Conservation (phyloP, 2,797 vertebrate species). For the Tauraco hartlaubi region DNA sequence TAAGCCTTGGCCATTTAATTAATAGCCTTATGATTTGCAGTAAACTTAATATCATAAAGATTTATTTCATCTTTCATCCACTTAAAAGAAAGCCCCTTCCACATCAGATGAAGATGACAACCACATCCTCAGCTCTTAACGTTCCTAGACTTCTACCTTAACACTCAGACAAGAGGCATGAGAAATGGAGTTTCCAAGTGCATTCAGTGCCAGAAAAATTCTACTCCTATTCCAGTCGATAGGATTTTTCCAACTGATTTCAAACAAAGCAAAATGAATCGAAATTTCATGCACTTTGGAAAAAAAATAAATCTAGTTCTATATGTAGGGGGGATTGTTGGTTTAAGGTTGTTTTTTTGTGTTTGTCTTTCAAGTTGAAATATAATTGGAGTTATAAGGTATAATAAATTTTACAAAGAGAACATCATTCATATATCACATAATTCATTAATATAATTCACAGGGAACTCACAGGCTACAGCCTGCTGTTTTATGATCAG, state of each 20-base stretch:
- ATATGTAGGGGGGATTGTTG: background rate
- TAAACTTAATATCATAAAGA: background rate
- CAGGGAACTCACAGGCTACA: conserved; percentile 17
- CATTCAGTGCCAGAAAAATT: background rate
- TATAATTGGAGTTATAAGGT: background rate
- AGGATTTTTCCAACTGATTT: background rate
- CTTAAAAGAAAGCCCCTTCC: background rate
- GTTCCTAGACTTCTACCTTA: background rate
- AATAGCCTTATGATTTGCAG: conserved; percentile 27
- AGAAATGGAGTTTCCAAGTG: background rate
- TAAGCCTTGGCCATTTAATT: conserved; percentile 6
- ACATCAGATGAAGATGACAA: background rate
- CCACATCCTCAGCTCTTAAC: background rate
- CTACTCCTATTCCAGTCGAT: background rate
- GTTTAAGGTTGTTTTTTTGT: background rate
- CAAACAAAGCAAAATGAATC: background rate
- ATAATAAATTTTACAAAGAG: background rate
- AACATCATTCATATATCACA: conserved; percentile 2
- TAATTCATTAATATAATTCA: conserved; percentile 54
- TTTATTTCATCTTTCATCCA: background rate
- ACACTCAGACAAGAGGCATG: rapidly evolving
- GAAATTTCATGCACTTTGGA: background rate
- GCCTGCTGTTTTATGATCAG: conserved; percentile 44
- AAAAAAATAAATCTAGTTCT: background rate
- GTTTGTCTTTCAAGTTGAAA: background rate